Evolutionary conservation across 2,888 invertebrate species (phyloP), one percentile per base, ranked within the genome.

Genomic region (Polyommatus icarus): DNA sequence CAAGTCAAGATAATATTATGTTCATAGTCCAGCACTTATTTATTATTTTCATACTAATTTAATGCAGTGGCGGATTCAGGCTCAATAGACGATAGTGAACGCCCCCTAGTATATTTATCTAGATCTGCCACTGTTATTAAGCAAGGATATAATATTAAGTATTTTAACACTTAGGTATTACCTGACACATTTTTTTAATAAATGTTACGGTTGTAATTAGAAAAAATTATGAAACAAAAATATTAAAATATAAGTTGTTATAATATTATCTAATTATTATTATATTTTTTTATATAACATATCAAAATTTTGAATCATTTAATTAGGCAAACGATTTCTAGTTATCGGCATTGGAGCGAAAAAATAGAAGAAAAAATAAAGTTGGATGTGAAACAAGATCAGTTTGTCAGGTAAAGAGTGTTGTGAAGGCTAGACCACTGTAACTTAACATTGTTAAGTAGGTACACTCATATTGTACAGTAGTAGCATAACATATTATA

Each of bases 331-430:
- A 90, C 85, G 87, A 91, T 94, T 94, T 93, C 87, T 93, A 94
- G 93, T 93, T 87, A 84, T 88, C 92, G 89, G 89, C 90, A 88
- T 90, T 92, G 91, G 91, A 90, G 84, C 90, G 89, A 88, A 91
- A 92, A 89, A 91, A 90, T 90, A 91, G 94, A 92, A 91, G 93
- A 87, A 90, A 91, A 90, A 93, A 93, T 93, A 93, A 91, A 87
- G 88, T 94, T 86, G 94, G 92, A 88, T 92, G 93, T 89, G 91
- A 93, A 86, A 90, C 93, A 87, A 92, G 92, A 89, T 89, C 92
- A 84, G 86, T 91, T 87, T 91, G 91, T 88, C 90, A 93, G 94
- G 94, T 94, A 94, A 93, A 89, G 87, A 29, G 75, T 75, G 29
- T 29, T 15, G 29, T 29, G 29, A 67, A 67, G 67, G 29, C 67